Evolutionary conservation across 2,113 vertebrate genomes (phyloP), one percentile per base, ranked within the genome.

Genomic region (Calyptomena viridis): DNA sequence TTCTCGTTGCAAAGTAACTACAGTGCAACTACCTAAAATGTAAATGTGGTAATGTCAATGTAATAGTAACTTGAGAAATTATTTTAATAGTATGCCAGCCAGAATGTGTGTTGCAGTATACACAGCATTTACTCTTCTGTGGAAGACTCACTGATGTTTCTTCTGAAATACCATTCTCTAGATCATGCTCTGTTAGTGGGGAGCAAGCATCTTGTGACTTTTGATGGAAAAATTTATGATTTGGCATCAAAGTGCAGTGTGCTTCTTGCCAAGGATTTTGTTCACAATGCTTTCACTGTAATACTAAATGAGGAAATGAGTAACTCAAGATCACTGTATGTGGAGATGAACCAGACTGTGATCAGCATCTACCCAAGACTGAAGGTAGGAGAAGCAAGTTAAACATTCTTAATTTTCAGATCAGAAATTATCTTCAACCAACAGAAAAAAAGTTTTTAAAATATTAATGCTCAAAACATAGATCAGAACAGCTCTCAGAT

Each of bases 121-220:
- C 7, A 33, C 14, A 59, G 49, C 47, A 59, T 52, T 59, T 50
- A 24, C 9, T 50, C 44, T 59, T 92, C 39, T 55, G 19, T 44
- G 62, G 50, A 74, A 86, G 86, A 80, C 21, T 85, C n/a, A 73
- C 23, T 63, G 33, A 59, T 69, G 24, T 55, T 62, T 75, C 58
- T 89, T 64, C 82, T 91, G 39, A 55, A 20, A 62, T 77, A n/a
- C 23, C 30, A 3, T 71, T 68, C 59, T 22, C 73, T 76, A 99
- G 99, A 99, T 94, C 98, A 98, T 50, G 98, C 98, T 11, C 42
- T 99, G 86, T 68, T 99, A 95, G 98, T 98, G 7, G 97, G 98
- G 5, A 96, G 97, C 91, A 98, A 98, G 95, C 98, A 98, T 40
- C 39, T 98, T 28, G 97, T 98, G 92, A 98, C 99, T 3, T 99